phyloP scores from a whole-genome alignment of 2,888 invertebrate genomes.

The Tetragonisca angustula region DNA sequence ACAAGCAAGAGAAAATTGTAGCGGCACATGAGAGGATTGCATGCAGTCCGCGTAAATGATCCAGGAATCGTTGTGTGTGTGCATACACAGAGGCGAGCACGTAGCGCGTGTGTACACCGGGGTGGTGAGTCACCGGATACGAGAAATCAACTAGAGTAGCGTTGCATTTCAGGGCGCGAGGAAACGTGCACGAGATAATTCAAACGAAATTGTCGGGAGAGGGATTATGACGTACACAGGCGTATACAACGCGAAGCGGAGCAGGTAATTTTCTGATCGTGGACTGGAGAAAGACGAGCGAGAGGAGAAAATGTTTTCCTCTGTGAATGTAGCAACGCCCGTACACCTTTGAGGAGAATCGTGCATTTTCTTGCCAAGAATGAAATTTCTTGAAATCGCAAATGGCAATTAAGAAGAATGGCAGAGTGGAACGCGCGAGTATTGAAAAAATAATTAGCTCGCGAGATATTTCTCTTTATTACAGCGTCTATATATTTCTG shows the following conservation, averaged over 20 bases:
- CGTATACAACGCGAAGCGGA: neutral
- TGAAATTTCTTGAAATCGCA: no score
- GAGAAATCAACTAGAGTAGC: neutral
- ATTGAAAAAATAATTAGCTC: neutral
- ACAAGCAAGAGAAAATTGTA: slow-evolving; percentile 40
- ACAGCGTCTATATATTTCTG: neutral
- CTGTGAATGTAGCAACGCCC: no score
- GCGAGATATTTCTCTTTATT: neutral
- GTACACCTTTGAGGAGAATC: no score
- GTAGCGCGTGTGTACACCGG: neutral
- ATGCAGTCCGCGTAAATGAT: slow-evolving; percentile 25
- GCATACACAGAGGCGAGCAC: no score
- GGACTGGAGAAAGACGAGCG: neutral
- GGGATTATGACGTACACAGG: no score
- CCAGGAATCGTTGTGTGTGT: slow-evolving; percentile 6
- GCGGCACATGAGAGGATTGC: slow-evolving; percentile 56
- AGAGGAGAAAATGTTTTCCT: neutral
- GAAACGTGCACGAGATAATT: neutral
- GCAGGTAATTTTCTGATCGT: neutral
- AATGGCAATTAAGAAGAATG: no score
- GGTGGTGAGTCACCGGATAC: slow-evolving; percentile 25
- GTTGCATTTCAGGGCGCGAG: slow-evolving; percentile 5
- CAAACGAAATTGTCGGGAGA: neutral
- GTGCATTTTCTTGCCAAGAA: neutral
- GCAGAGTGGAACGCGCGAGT: neutral